Evolutionary conservation across 1,140 invertebrate species (phyloP), one percentile per base, ranked within the genome.

Genomic region (Drosophila pachea): DNA sequence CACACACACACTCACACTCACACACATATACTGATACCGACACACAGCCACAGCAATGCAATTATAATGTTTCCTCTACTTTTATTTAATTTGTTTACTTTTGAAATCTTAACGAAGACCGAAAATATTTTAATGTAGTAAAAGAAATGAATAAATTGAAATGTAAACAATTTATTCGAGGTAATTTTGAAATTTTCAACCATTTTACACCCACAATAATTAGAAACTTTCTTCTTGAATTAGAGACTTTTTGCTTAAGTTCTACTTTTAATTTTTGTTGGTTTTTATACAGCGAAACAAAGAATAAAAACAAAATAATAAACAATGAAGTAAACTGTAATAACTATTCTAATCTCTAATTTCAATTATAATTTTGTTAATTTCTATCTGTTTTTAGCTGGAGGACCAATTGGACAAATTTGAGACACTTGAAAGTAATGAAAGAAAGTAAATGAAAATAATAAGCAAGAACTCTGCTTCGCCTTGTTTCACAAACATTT

Each of bases 241-340:
- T 69, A 68, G 9, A 32, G 58, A 69, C 53, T 74, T 45, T 83
- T 78, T 86, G 74, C 60, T 77, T 86, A 86, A 86, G 77, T 77
- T 86, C 48, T 84, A 78, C 70, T 84, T 78, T 60, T 60, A 75
- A 86, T 81, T 84, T 78, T 78, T 86, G 81, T 86, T 86, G 74
- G 64, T 86, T 72, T 78, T 83, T 76, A 72, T 52, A 35, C 12
- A 47, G 22, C 22, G 22, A 47, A 71, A 76, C 68, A 70, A 79
- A 72, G 79, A 79, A 67, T 68, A 72, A 86, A 79, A 67, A 65
- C 82, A 83, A 76, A 76, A 79, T 52, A 67, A 78, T 66, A 82
- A 83, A 72, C 63, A 78, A 86, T 76, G 60, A 84, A 76, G 58
- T 74, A 76, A 47, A 47, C 16, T 43, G 14, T 43, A 72, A 79